These are phyloP conservation scores for Naja naja DNA, from an alignment of 2,113 vertebrate species.

Conservation along the genomic window DNA sequence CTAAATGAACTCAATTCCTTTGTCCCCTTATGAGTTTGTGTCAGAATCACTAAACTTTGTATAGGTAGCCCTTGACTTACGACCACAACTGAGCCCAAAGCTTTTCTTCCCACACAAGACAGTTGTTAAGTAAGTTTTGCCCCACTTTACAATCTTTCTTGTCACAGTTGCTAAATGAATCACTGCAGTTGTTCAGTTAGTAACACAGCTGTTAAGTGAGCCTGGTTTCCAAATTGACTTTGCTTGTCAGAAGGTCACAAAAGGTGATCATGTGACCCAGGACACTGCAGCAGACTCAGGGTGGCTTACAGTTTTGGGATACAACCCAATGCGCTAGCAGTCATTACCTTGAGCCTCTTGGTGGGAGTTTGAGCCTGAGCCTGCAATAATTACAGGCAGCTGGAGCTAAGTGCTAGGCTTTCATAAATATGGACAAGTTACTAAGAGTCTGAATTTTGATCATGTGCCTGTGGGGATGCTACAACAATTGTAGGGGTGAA, in stretches of 20 bases:
- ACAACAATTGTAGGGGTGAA: not conserved
- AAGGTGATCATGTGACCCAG: not conserved
- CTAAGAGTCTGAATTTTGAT: not conserved
- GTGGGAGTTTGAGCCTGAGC: no score
- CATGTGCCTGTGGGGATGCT: not conserved
- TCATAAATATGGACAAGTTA: not conserved
- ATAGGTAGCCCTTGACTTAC: not conserved
- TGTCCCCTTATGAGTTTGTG: not conserved
- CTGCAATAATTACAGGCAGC: no score
- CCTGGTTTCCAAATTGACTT: not conserved
- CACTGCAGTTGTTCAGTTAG: not conserved
- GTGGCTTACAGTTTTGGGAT: no score
- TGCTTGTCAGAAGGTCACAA: not conserved
- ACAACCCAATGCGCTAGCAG: no score
- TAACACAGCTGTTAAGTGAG: not conserved
- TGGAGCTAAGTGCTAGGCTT: no score
- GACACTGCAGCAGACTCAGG: no score
- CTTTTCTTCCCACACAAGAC: not conserved
- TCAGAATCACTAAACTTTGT: not conserved
- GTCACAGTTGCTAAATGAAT: not conserved
- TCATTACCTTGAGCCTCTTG: no score
- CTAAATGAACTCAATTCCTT: not conserved
- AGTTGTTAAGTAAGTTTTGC: not conserved
- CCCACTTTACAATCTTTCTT: not conserved
- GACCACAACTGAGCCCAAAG: not conserved